Conservation (phyloP, 2,797 vertebrate genomes). For the Rhinoraja longicauda region DNA sequence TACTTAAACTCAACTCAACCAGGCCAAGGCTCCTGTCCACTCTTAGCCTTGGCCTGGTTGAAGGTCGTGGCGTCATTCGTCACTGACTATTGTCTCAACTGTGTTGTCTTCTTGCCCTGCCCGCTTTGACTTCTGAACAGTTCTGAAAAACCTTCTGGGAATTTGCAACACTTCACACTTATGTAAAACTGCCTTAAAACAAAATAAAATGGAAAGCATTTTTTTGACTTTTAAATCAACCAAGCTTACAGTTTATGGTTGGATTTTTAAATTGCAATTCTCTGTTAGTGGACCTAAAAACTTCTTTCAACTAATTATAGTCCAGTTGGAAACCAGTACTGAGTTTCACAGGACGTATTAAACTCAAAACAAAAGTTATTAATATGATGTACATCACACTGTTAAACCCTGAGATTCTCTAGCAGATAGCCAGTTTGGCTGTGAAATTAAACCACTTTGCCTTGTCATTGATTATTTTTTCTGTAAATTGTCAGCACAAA, state of each 20-base stretch:
- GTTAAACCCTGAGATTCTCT: too few relatives aligned
- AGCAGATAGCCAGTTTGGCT: not conserved
- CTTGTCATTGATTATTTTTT: not conserved
- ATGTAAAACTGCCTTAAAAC: not conserved
- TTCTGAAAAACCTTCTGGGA: not conserved
- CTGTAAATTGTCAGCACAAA: not conserved
- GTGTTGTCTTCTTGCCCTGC: not conserved
- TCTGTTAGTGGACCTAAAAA: not conserved
- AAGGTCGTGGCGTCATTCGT: not conserved
- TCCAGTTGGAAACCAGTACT: not conserved
- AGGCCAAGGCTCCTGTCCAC: too few relatives aligned
- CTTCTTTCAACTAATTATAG: not conserved
- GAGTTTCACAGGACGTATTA: too few relatives aligned
- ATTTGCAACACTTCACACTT: not conserved
- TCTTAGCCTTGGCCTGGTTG: not conserved
- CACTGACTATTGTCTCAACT: not conserved
- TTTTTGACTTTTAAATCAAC: not conserved
- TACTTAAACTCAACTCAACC: not conserved
- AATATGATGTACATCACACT: too few relatives aligned
- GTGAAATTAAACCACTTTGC: not conserved
- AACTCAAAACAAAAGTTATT: not conserved
- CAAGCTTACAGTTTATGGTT: not conserved
- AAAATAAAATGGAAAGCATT: not conserved
- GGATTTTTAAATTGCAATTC: not conserved
- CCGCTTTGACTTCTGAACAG: not conserved